These are phyloP conservation scores for Cheilinus undulatus DNA, from an alignment of 2,113 vertebrate species.

Conservation along the genomic window DNA sequence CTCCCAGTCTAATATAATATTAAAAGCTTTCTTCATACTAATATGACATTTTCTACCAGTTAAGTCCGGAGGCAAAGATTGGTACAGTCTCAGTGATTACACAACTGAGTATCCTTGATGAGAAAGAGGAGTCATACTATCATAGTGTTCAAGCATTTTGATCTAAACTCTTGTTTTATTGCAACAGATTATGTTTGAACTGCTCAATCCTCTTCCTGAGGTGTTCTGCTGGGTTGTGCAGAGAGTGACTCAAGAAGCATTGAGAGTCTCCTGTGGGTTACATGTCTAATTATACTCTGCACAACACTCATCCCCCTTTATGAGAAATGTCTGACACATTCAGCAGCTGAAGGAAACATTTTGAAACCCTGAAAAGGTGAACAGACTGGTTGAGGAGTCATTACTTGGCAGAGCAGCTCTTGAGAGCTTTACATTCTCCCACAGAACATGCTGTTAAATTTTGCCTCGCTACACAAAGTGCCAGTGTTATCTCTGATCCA, in stretches of 20 bases:
- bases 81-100: slow-evolving; percentile 17
- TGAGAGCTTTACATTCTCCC: slow-evolving; percentile 32
- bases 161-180: slow-evolving; percentile 30
- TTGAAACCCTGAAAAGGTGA: slow-evolving; percentile 41
- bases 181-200: slow-evolving; percentile 32
- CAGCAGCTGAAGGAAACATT: slow-evolving; percentile 24
- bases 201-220: slow-evolving; percentile 6
- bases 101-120: slow-evolving; percentile 1
- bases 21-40: not conserved
- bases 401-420: slow-evolving; percentile 25
- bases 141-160: not conserved
- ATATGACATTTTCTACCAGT: slow-evolving; percentile 2
- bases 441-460: slow-evolving; percentile 33
- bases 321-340: slow-evolving; percentile 36
- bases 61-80: slow-evolving; percentile 8
- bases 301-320: slow-evolving; percentile 1
- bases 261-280: slow-evolving; percentile 40
- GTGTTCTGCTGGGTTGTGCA: slow-evolving; percentile 18
- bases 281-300: slow-evolving; percentile 42
- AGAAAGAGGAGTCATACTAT: slow-evolving; percentile 2
- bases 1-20: not conserved
- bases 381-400: slow-evolving; percentile 16
- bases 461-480: slow-evolving; percentile 21
- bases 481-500: slow-evolving; percentile 31
- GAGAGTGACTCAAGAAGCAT: slow-evolving; percentile 17